These are phyloP conservation scores for Agriotes lineatus DNA, from an alignment of 2,888 invertebrate genomes.

Conservation along the genomic window DNA sequence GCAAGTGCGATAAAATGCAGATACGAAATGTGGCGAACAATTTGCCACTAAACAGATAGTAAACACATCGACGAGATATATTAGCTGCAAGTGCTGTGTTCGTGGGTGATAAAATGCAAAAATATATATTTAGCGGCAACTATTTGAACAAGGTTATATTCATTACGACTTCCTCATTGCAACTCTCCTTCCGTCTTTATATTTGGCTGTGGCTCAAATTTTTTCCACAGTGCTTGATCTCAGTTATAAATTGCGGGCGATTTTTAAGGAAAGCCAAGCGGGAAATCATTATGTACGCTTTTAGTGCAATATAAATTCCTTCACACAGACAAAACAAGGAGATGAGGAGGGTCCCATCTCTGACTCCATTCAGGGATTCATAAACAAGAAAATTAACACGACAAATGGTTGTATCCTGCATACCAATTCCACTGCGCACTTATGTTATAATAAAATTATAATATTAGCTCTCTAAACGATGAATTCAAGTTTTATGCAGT, in stretches of 20 bases:
- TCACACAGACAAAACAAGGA: too few relatives aligned
- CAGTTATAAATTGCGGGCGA: background rate
- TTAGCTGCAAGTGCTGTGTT: slow-evolving; percentile 8
- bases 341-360: too few relatives aligned
- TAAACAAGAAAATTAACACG: slow-evolving; percentile 43
- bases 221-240: background rate
- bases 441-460: slow-evolving; percentile 16
- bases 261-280: background rate
- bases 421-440: slow-evolving; percentile 27
- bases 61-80: background rate
- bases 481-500: too few relatives aligned
- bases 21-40: background rate
- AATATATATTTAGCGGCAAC: slow-evolving; percentile 19
- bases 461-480: too few relatives aligned
- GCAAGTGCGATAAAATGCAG: too few relatives aligned
- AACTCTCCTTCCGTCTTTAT: background rate
- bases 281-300: too few relatives aligned
- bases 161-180: slow-evolving; percentile 30
- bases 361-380: slow-evolving; percentile 10
- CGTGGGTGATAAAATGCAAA: slow-evolving; percentile 14
- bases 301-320: too few relatives aligned
- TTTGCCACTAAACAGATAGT: slow-evolving; percentile 8
- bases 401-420: slow-evolving; percentile 47
- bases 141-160: slow-evolving; percentile 28
- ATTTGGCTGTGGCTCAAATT: slow-evolving; percentile 9